These are phyloP conservation scores for Ctenodactylus gundi DNA, from an alignment of 2,113 vertebrate species.

Conservation along the genomic window DNA sequence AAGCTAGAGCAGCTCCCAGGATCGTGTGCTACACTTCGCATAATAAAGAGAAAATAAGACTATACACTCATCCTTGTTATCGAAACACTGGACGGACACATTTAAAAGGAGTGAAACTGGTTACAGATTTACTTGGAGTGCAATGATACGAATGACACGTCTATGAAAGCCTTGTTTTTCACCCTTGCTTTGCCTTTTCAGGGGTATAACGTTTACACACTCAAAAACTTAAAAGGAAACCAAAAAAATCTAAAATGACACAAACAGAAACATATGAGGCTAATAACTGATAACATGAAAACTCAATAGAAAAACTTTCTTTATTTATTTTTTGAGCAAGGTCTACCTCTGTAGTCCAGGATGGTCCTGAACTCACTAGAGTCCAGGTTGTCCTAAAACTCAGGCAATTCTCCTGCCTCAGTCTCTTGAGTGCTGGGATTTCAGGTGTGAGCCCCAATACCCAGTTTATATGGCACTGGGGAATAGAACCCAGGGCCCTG, in stretches of 20 bases:
- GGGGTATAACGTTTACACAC: background rate
- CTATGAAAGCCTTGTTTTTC: background rate
- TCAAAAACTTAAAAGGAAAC: background rate
- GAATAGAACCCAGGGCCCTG: no score
- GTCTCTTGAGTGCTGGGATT: no score
- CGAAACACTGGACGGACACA: background rate
- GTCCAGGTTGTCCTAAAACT: no score
- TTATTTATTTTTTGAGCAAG: no score
- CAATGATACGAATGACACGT: background rate
- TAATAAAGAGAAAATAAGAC: background rate
- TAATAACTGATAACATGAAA: background rate
- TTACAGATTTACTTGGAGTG: background rate
- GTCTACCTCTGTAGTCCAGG: no score
- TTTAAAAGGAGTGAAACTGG: background rate
- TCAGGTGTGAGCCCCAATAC: no score
- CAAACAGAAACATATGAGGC: background rate
- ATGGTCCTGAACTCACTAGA: no score
- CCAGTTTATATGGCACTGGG: no score
- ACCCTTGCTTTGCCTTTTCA: background rate
- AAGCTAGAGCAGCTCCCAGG: background rate
- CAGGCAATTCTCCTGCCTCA: no score
- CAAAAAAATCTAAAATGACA: constrained; percentile 3
- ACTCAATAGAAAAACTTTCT: background rate
- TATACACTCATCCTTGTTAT: background rate
- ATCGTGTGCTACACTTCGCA: background rate